Evolutionary conservation across 2,888 invertebrate species (phyloP), one percentile per base, ranked within the genome.

Genomic region (Bombylius major): DNA sequence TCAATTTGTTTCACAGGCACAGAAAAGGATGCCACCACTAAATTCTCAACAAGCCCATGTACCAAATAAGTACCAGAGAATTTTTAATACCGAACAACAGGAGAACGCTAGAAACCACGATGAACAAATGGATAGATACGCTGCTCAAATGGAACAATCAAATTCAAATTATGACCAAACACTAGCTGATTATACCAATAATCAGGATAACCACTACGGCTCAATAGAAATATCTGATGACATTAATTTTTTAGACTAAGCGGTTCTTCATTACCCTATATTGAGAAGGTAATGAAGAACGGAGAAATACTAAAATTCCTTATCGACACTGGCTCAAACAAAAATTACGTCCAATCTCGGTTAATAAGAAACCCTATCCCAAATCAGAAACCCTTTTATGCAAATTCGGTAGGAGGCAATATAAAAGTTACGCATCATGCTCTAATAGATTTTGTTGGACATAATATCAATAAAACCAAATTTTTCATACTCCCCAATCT

Each of bases 171-270:
- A 46, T 34, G 45, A 46, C 4, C 44, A 49, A 55, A 33, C 50
- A 3, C 7, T 31, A 6, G 13, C 33, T 7, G 56, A 56, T 32
- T 47, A 47, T 39, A 36, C n/a, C 44, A 9, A 36, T 8, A 36
- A 36, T 9, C 36, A 36, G 7, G 39, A 42, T 42, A 42, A 42
- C 11, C 12, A 8, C 11, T 42, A 42, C 11, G 39, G 11, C 4
- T 11, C 39, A 42, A 11, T 5, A 11, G 50, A 50, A 23, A 14
- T n/a, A 13, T 3, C 48, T 33, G 48, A 50, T n/a, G 55, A 61
- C 32, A 49, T 61, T 34, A 47, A 60, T 62, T 62, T 62, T 62
- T 62, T 60, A 63, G 59, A 55, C 13, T 60, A 59, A 61, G 46
- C 2, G 44, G 50, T 56, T 62, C 62, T 59, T 61, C 60, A 46